These are phyloP conservation scores for Phocoena phocoena DNA, from an alignment of 2,113 vertebrate species.

Conservation along the genomic window DNA sequence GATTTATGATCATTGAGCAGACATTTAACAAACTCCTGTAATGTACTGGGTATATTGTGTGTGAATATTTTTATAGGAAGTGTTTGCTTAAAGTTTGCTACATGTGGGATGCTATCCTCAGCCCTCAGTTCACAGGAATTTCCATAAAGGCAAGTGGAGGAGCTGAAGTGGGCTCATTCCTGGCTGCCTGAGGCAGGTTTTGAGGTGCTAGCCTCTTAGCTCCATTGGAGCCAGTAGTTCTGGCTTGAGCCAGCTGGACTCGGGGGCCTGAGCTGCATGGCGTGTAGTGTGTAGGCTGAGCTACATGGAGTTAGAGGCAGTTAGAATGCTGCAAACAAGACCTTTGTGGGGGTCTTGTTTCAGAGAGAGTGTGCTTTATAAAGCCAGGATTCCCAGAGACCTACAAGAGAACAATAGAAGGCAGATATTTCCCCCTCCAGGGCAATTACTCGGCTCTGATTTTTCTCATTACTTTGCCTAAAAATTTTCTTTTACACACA, in stretches of 20 bases:
- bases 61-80: background rate
- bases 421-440: background rate
- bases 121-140: background rate
- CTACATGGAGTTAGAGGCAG: background rate
- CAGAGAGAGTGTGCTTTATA: background rate
- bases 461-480: slow-evolving; percentile 13
- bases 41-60: background rate
- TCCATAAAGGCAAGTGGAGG: background rate
- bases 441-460: background rate
- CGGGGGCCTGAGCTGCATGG: background rate
- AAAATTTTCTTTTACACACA: background rate
- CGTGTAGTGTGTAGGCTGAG: background rate
- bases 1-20: background rate
- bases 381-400: background rate
- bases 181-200: background rate
- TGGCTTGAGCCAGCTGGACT: background rate
- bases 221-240: background rate
- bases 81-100: background rate
- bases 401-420: background rate
- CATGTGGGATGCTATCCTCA: background rate
- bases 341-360: background rate
- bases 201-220: background rate
- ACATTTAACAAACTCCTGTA: background rate
- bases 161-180: background rate
- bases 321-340: background rate